Evolutionary conservation across 2,888 invertebrate species (phyloP), one percentile per base, ranked within the genome.

Genomic region (Leucoptera coffeella): DNA sequence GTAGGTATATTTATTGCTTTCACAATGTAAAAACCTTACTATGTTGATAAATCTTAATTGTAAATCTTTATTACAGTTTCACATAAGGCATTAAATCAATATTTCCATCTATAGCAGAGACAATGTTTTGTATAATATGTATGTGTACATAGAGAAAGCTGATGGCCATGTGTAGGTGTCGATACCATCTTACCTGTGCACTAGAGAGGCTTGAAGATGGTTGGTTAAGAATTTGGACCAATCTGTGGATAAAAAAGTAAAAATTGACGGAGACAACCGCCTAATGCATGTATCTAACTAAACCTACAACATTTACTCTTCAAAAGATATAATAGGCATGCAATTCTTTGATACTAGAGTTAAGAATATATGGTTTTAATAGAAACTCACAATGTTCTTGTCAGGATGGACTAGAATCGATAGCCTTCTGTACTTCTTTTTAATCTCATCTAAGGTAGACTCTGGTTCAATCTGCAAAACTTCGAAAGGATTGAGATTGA

Each of bases 391-490:
- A 40, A 71, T 77, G 71, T 99, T 99, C 72, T 99, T 99, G 56
- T 99, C 99, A 12, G 99, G 99, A 82, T 99, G 99, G 17, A 99
- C 95, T 45, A 99, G 75, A 55, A 99, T 92, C 11, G 99, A 97
- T 45, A 97, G 77, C 69, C 90, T 79, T 50, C 93, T 80, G 61
- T 96, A 99, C 62, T 94, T 94, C 56, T 92, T 96, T 60, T 95
- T 96, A 28, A 96, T 85, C 50, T 93, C 92, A 40, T 95, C 93
- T 29, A 96, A 55, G 12, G 87, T 67, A 8, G 85, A 77, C 35
- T 92, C 91, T 9, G 94, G 92, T 43, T 97, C 96, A 26, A 91
- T 79, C 72, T 92, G 90, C 29, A 93, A 67, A 3, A 89, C 92
- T 67, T 92, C 90, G 53, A 85, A 92, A 2, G 97, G 97, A 62